These are phyloP conservation scores for Danio tinwini DNA, from an alignment of 2,797 vertebrate species.

Conservation along the genomic window DNA sequence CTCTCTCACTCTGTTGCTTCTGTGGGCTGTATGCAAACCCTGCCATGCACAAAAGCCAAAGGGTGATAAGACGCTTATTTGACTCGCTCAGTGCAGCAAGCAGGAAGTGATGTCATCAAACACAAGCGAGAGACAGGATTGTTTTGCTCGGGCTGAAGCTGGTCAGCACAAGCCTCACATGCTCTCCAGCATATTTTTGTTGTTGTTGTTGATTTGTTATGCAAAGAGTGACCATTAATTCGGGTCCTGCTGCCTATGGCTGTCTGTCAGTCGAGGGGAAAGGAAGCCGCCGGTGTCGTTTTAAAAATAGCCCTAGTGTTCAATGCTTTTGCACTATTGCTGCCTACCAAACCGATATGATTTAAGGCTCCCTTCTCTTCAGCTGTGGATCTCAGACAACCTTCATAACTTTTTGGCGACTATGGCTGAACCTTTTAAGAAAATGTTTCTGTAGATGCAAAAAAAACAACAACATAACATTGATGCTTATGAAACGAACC, in stretches of 20 bases:
- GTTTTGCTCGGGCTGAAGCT: conserved; percentile 53
- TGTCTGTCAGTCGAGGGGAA: conserved; percentile 53
- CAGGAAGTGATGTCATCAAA: conserved; percentile 67
- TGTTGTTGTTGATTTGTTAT: conserved; percentile 66
- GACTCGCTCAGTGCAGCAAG: conserved; percentile 46
- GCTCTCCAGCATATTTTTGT: conserved; percentile 40
- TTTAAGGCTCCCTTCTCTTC: conserved; percentile 26
- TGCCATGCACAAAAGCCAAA: conserved; percentile 13
- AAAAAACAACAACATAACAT: not conserved
- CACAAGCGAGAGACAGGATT: conserved; percentile 51
- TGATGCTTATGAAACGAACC: conserved; percentile 48
- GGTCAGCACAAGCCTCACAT: conserved; percentile 32
- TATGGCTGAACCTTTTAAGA: conserved; percentile 13
- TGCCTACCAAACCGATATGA: conserved; percentile 42
- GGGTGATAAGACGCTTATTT: conserved; percentile 49
- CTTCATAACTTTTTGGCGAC: conserved; percentile 44
- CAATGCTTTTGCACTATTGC: conserved; percentile 39
- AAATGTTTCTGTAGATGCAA: conserved; percentile 20
- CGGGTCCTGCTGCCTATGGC: conserved; percentile 32
- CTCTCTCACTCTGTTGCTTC: not conserved
- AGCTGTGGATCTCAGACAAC: conserved; percentile 37
- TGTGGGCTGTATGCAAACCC: conserved; percentile 43
- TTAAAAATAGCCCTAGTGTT: conserved; percentile 57
- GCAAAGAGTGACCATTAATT: conserved; percentile 60
- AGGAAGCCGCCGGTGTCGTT: conserved; percentile 47